Evolutionary conservation across 2,888 invertebrate genomes (phyloP), one percentile per base, ranked within the genome.

Genomic region (Spisula subtruncata): DNA sequence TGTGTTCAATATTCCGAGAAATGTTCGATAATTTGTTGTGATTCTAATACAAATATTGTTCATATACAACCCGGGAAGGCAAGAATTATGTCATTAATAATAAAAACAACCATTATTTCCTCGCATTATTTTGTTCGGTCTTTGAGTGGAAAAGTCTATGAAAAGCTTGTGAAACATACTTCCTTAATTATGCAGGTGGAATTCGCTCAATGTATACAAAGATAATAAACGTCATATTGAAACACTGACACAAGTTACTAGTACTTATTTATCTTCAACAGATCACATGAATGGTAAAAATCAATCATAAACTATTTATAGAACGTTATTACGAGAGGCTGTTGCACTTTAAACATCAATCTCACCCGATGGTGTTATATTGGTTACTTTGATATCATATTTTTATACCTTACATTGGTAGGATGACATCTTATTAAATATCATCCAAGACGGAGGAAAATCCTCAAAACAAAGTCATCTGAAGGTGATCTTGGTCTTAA

Each of bases 131-230:
- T n/a, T 66, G 25, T 60, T 60, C 6, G 2, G 60, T 66, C 60
- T 25, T 66, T 25, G 10, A 20, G 60, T 60, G 5, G 60, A 20
- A 60, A 6, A n/a, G 60, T n/a, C 60, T 20, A 25, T 1, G 60
- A 60, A 60, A 5, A 66, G 6, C 60, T n/a, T 25, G 60, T 25
- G 20, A 41, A 66, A 66, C 60, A 66, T 25, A 66, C 60, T 5
- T 75, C 29, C 18, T 75, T 75, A 32, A 75, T 75, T 12, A 75
- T 75, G 75, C 32, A 75, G 35, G 75, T 75, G 35, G 35, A 75
- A 35, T 35, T 35, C 18, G 32, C 16, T 71, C 25, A 41, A n/a
- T 71, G 71, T 29, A 6, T 25, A 35, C 35, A 75, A 35, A n/a
- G 35, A 75, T 35, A 75, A 75, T 35, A 29, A 35, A 75, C 35